Evolutionary conservation across 2,888 invertebrate genomes (phyloP).

Genomic region (Eristalinus sepulchralis): DNA sequence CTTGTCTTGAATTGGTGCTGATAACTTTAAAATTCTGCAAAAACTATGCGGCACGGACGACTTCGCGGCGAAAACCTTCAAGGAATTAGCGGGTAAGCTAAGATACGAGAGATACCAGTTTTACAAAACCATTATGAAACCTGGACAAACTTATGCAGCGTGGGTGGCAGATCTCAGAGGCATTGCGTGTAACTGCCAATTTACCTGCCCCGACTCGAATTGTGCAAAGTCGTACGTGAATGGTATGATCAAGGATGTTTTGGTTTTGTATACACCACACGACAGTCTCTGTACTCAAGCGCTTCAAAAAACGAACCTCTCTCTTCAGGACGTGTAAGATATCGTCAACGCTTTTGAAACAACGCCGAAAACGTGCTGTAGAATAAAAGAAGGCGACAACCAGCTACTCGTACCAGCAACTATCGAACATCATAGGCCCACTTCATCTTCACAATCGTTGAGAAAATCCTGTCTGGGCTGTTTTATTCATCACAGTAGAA

Average conservation of each 20-base stretch:
- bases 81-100: too few species aligned
- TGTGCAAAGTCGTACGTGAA: neutral
- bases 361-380: neutral
- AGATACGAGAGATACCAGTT: too few species aligned
- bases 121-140: too few species aligned
- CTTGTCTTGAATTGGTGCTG: too few species aligned
- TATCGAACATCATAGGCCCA: neutral
- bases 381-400: conserved; percentile 2
- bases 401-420: conserved; percentile 8
- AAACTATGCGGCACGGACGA: too few species aligned
- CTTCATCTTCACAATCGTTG: neutral
- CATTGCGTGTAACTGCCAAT: neutral
- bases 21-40: too few species aligned
- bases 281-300: neutral
- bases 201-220: neutral
- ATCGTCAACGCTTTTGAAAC: conserved; percentile 2
- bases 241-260: neutral
- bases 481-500: neutral
- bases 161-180: neutral
- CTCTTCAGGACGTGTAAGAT: conserved; percentile 1
- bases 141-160: too few species aligned
- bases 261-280: neutral
- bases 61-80: too few species aligned
- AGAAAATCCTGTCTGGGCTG: conserved; percentile 7
- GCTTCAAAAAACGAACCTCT: neutral